Evolutionary conservation across 2,888 invertebrate genomes (phyloP).

Genomic region (Drosophila demipolita): DNA sequence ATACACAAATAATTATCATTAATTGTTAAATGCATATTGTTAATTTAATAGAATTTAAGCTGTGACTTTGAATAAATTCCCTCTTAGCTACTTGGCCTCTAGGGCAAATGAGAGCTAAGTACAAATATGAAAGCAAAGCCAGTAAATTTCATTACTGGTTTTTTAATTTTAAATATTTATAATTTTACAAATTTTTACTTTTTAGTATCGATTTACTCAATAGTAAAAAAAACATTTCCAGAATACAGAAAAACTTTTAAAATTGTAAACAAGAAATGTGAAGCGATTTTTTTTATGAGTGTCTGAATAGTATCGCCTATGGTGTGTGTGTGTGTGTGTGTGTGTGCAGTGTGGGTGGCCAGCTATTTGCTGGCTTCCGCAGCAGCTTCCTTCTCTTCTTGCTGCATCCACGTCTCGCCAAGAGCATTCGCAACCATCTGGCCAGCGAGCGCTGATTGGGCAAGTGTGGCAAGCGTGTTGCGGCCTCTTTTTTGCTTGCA

Average conservation of each 20-base stretch:
- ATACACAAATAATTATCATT: not conserved
- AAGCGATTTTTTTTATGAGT: not conserved
- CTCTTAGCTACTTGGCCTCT: not conserved
- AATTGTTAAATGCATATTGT: not conserved
- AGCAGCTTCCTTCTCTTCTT: not conserved
- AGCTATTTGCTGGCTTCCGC: not conserved
- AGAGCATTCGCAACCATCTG: conserved; percentile 33
- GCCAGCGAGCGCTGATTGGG: conserved; percentile 33
- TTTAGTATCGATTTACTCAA: not conserved
- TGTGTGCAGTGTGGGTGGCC: conserved; percentile 38
- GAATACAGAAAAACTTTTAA: not conserved
- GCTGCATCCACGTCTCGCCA: not conserved
- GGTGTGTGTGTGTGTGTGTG: not conserved
- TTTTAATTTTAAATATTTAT: not conserved
- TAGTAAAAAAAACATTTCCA: not conserved
- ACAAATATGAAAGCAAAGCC: too few species aligned
- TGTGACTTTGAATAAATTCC: not conserved
- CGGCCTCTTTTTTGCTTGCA: conserved; percentile 33
- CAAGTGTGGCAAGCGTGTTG: conserved; percentile 47
- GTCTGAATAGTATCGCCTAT: not conserved
- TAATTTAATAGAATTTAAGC: not conserved
- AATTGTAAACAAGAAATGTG: not conserved
- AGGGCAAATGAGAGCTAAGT: not conserved
- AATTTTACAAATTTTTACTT: not conserved
- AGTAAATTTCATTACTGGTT: not conserved